Evolutionary conservation across 2,797 vertebrate genomes (phyloP).

Genomic region (Threskiornis aethiopicus): DNA sequence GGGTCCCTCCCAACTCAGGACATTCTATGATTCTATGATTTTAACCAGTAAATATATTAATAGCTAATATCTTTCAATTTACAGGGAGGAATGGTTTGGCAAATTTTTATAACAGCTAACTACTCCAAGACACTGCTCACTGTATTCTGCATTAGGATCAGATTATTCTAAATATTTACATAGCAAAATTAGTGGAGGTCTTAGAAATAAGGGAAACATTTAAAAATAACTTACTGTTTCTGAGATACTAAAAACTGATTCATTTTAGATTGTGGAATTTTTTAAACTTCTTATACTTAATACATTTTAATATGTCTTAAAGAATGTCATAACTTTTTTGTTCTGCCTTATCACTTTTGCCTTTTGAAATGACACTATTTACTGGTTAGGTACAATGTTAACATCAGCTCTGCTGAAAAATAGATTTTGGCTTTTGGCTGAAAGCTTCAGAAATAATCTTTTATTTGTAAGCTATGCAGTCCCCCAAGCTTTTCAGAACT

Average conservation of each 20-base stretch:
- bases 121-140: not conserved
- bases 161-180: conserved; percentile 16
- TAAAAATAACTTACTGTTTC: conserved; percentile 27
- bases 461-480: conserved; percentile 29
- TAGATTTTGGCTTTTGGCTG: conserved; percentile 42
- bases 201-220: not conserved
- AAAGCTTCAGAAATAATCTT: conserved; percentile 46
- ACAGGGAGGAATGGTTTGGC: not conserved
- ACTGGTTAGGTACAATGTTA: conserved; percentile 44
- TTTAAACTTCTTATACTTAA: conserved; percentile 14
- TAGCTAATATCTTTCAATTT: not conserved
- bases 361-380: conserved; percentile 41
- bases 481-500: conserved; percentile 25
- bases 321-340: conserved; percentile 8
- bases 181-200: not conserved
- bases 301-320: conserved; percentile 47
- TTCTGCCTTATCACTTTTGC: conserved; percentile 19
- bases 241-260: conserved; percentile 20
- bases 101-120: not conserved
- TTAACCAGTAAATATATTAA: not conserved
- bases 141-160: not conserved
- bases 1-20: too few species aligned
- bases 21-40: not conserved
- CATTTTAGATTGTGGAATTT: conserved; percentile 36
- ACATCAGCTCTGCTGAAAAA: conserved; percentile 44